Evolutionary conservation across 2,113 vertebrate genomes (phyloP).

Genomic region (Atherinomorus stipes): DNA sequence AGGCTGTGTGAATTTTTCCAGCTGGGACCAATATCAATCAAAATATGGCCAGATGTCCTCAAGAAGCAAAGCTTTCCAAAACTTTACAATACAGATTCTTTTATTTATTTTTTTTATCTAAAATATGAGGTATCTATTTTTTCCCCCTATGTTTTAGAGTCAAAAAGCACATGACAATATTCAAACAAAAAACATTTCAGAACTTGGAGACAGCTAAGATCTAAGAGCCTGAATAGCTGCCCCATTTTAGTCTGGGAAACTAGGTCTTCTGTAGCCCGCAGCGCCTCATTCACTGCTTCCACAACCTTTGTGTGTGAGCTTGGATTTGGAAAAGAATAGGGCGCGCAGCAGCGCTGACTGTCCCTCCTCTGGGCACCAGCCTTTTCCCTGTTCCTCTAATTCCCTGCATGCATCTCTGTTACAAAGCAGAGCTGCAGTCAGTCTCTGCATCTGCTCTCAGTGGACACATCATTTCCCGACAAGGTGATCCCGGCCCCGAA

Average conservation of each 20-base stretch:
- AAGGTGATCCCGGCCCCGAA: constrained; percentile 71
- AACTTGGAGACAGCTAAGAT: constrained; percentile 63
- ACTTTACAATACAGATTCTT: not conserved
- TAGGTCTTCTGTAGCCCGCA: constrained; percentile 83
- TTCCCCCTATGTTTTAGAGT: constrained; percentile 27
- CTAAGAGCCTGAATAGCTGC: constrained; percentile 65
- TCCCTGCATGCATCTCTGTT: constrained; percentile 67
- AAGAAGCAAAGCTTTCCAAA: constrained; percentile 18
- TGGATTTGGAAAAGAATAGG: constrained; percentile 69
- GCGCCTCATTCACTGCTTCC: constrained; percentile 74
- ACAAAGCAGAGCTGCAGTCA: constrained; percentile 50
- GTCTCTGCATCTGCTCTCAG: constrained; percentile 51
- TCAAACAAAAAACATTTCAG: constrained; percentile 31
- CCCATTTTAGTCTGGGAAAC: constrained; percentile 80
- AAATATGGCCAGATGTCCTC: constrained; percentile 52
- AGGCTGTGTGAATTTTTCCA: constrained; percentile 66
- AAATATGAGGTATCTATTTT: constrained; percentile 6
- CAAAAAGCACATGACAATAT: constrained; percentile 25
- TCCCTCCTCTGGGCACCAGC: constrained; percentile 75
- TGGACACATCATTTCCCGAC: constrained; percentile 49
- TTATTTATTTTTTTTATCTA: not conserved
- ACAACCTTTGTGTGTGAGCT: constrained; percentile 71
- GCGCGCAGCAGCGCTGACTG: constrained; percentile 51
- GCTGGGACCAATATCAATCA: constrained; percentile 72
- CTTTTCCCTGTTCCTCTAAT: constrained; percentile 70